phyloP scores from a whole-genome alignment of 2,888 invertebrate species.

The Phoronis australis region DNA sequence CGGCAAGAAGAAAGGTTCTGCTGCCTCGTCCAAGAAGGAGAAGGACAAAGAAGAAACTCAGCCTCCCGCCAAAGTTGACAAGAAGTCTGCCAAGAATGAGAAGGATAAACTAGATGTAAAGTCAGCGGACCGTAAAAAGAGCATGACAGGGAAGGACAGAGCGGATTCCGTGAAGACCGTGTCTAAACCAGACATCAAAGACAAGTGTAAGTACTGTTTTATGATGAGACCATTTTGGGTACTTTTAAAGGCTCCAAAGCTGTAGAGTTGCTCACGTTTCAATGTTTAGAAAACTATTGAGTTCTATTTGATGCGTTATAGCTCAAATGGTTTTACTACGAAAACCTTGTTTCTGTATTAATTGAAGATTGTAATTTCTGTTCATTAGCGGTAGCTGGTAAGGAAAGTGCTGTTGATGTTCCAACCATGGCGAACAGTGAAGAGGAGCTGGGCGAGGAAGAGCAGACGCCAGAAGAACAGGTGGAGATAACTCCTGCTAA shows the following conservation, averaged over 20 bases:
- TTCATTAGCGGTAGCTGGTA: too few relatives aligned
- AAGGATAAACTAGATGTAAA: background rate
- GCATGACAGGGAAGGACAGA: constrained; percentile 1
- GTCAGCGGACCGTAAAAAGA: background rate
- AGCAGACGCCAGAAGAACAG: constrained; percentile 3
- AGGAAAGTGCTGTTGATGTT: constrained; percentile 7
- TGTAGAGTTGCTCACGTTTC: background rate
- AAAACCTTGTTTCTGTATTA: too few relatives aligned
- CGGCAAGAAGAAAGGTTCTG: background rate
- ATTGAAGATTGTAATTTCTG: too few relatives aligned
- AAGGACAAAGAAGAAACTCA: constrained; percentile 2
- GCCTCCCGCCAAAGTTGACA: background rate
- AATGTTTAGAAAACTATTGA: too few relatives aligned
- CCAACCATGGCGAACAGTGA: constrained; percentile 13
- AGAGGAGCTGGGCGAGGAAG: constrained; percentile 10
- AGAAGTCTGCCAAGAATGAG: constrained; percentile 11
- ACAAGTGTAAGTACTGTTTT: too few relatives aligned
- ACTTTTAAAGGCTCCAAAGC: background rate
- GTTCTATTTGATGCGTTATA: too few relatives aligned
- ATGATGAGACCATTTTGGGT: too few relatives aligned
- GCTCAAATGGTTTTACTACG: too few relatives aligned
- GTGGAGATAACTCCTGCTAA: constrained; percentile 14
- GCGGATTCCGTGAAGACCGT: constrained; percentile 22
- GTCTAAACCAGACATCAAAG: too few relatives aligned
- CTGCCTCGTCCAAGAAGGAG: constrained; percentile 3